These are phyloP conservation scores for Phania funesta DNA, from an alignment of 2,888 invertebrate species.

Conservation along the genomic window DNA sequence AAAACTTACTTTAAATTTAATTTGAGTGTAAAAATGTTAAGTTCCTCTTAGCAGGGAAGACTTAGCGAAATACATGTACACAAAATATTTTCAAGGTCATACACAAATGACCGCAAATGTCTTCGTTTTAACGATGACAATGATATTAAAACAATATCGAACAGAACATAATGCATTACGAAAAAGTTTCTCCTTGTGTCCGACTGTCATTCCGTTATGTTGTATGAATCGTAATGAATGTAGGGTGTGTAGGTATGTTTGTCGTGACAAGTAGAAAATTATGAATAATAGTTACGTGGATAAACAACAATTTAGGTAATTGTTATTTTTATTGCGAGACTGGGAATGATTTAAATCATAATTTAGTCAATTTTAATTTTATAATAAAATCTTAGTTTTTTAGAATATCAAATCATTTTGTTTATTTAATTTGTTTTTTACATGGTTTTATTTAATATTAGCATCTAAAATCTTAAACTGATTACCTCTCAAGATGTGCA, in stretches of 20 bases:
- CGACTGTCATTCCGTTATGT: neutral
- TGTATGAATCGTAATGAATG: neutral
- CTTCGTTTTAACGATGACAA: neutral
- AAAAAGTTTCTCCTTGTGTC: neutral
- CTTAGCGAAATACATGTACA: neutral
- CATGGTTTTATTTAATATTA: too few relatives aligned
- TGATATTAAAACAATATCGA: neutral
- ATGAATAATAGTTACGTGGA: neutral
- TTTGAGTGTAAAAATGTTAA: neutral
- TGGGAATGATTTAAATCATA: conserved; percentile 19
- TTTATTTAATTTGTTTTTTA: too few relatives aligned
- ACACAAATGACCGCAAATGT: conserved; percentile 50
- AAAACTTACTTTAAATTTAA: too few relatives aligned
- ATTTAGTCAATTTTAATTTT: conserved; percentile 40
- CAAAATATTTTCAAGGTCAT: conserved; percentile 25
- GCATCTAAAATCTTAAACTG: too few relatives aligned
- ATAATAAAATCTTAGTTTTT: too few relatives aligned
- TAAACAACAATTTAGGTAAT: conserved; percentile 48
- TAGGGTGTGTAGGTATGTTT: neutral
- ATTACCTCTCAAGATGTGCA: too few relatives aligned
- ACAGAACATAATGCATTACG: neutral
- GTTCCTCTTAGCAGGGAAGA: neutral
- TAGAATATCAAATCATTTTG: too few relatives aligned
- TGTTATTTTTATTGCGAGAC: conserved; percentile 25
- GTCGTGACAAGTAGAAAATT: neutral